phyloP scores from a whole-genome alignment of 2,888 invertebrate species.

The Bhutanitis thaidina region DNA sequence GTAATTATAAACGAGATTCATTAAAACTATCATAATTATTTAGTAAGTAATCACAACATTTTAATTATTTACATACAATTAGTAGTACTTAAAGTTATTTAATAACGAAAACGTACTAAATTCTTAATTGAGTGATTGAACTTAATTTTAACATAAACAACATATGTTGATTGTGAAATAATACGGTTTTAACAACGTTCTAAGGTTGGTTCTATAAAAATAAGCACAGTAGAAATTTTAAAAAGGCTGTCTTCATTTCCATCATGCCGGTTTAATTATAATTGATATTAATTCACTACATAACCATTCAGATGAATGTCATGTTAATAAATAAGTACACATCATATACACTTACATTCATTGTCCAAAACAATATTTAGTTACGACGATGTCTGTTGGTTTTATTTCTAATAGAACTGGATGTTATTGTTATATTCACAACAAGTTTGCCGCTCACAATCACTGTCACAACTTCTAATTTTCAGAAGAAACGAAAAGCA shows the following conservation, averaged over 20 bases:
- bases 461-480: constrained; percentile 12
- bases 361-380: constrained; percentile 20
- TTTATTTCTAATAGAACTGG: constrained; percentile 11
- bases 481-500: neutral
- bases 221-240: no score
- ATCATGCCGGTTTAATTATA: neutral
- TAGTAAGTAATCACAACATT: no score
- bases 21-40: no score
- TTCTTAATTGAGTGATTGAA: no score
- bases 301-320: neutral
- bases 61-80: no score
- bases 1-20: no score
- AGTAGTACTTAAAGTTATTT: no score
- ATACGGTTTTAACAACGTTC: no score
- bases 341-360: constrained; percentile 29
- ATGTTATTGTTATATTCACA: constrained; percentile 22
- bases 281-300: neutral
- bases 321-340: neutral
- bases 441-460: constrained; percentile 1
- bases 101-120: no score
- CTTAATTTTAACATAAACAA: no score
- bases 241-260: neutral
- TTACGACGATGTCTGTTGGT: neutral
- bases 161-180: no score
- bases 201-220: no score